phyloP scores from a whole-genome alignment of 2,888 invertebrate species.

The Pristionchus arcanus region DNA sequence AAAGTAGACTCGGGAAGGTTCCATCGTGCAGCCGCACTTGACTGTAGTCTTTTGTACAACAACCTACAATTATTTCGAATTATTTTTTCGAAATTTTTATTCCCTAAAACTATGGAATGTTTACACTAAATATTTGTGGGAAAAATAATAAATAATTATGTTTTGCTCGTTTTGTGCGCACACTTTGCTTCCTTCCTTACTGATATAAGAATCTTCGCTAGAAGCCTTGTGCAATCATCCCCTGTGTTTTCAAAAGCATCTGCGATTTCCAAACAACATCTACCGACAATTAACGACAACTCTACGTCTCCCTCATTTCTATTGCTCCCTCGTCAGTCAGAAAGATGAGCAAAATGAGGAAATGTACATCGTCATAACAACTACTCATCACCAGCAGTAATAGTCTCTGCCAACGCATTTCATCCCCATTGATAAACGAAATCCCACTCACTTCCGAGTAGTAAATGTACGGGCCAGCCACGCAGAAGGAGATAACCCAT shows the following conservation, averaged over 20 bases:
- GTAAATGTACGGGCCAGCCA: slow-evolving; percentile 63
- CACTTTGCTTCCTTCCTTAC: neutral
- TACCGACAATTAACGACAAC: too few relatives aligned
- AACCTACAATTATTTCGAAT: neutral
- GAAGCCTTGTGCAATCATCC: neutral
- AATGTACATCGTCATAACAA: too few relatives aligned
- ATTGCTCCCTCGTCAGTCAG: neutral
- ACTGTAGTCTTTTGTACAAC: neutral
- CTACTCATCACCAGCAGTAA: too few relatives aligned
- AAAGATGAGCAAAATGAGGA: neutral
- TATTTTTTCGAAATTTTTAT: too few relatives aligned
- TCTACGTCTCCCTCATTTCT: too few relatives aligned
- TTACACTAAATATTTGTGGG: neutral
- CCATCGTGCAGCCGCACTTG: slow-evolving; percentile 37
- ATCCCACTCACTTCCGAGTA: slow-evolving; percentile 46
- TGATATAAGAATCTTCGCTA: too few relatives aligned
- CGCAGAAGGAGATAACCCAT: slow-evolving; percentile 62
- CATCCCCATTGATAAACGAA: too few relatives aligned
- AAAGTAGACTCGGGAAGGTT: neutral
- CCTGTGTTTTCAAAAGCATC: neutral
- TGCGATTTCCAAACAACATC: too few relatives aligned
- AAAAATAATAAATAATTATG: neutral
- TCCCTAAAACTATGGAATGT: too few relatives aligned
- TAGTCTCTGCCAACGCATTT: too few relatives aligned
- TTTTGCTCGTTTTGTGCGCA: neutral